Conservation (phyloP, 2,888 invertebrate species). For the Clanis bilineata region DNA sequence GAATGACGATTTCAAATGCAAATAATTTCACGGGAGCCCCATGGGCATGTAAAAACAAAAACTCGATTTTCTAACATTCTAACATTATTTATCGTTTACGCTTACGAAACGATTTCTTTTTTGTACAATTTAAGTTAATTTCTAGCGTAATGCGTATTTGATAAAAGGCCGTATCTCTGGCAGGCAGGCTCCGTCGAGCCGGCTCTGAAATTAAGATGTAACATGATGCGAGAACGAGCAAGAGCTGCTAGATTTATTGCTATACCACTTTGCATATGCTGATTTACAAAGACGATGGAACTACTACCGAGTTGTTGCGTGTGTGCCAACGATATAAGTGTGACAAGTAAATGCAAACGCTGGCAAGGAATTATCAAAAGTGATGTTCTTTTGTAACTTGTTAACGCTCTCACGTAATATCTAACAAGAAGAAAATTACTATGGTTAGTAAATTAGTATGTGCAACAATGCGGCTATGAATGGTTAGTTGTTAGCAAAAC, state of each 20-base stretch:
- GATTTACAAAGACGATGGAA: constrained; percentile 79
- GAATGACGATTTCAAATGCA: constrained; percentile 71
- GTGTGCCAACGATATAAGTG: constrained; percentile 44
- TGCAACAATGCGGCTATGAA: not conserved
- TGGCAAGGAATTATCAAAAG: not conserved
- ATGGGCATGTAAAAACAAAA: constrained; percentile 77
- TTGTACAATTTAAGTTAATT: constrained; percentile 73
- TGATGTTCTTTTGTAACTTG: not conserved
- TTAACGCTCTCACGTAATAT: not conserved
- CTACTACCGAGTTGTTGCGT: constrained; percentile 48
- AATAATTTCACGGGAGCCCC: constrained; percentile 71
- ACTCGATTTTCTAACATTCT: constrained; percentile 75
- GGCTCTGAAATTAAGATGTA: constrained; percentile 83
- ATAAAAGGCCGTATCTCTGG: constrained; percentile 80
- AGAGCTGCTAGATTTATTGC: constrained; percentile 82
- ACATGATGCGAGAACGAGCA: constrained; percentile 84
- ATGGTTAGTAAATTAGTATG: not conserved
- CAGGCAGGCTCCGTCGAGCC: constrained; percentile 78
- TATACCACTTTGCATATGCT: constrained; percentile 83
- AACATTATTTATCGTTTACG: constrained; percentile 73
- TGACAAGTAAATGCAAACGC: constrained; percentile 23
- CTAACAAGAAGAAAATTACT: not conserved
- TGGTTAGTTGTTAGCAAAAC: not conserved
- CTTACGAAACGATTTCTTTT: constrained; percentile 69
- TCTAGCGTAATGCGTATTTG: constrained; percentile 80